Evolutionary conservation across 2,888 invertebrate species (phyloP).

Genomic region (Parnassius glacialis): DNA sequence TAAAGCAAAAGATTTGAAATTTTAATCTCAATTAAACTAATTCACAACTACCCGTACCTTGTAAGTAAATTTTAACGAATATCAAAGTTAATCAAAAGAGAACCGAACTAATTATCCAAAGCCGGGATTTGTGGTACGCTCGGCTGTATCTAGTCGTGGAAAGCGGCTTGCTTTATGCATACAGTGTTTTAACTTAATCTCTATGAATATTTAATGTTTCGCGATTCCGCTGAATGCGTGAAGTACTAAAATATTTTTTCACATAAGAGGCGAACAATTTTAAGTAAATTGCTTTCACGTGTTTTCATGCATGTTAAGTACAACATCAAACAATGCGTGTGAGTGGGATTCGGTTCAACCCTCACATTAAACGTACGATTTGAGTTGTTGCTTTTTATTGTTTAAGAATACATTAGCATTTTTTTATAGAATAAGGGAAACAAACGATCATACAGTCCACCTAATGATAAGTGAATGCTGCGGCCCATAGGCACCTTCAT

Average conservation of each 20-base stretch:
- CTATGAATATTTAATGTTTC: slow-evolving; percentile 35
- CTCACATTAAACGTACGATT: too few relatives aligned
- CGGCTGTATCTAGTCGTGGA: slow-evolving; percentile 1
- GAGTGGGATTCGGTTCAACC: not conserved
- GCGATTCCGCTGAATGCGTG: slow-evolving; percentile 6
- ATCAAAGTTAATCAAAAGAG: slow-evolving; percentile 40
- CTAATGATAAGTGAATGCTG: too few relatives aligned
- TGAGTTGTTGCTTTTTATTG: too few relatives aligned
- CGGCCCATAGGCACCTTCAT: too few relatives aligned
- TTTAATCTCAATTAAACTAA: too few relatives aligned
- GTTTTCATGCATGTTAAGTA: slow-evolving; percentile 5
- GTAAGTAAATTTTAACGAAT: slow-evolving; percentile 14
- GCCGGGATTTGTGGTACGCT: slow-evolving; percentile 42
- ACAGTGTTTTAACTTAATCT: slow-evolving; percentile 58
- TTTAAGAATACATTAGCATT: too few relatives aligned
- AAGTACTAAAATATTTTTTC: slow-evolving; percentile 20
- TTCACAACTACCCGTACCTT: not conserved
- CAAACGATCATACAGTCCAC: too few relatives aligned
- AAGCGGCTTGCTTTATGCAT: slow-evolving; percentile 39
- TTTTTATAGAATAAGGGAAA: too few relatives aligned
- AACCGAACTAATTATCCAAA: slow-evolving; percentile 53
- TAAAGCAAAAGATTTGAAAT: not conserved
- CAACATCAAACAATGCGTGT: not conserved
- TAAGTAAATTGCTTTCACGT: slow-evolving; percentile 19
- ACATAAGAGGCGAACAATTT: slow-evolving; percentile 12